Percentiles rank a stretch among this genome's conserved stretches.
phyloP scores from a whole-genome alignment of 2,888 invertebrate genomes.

The Lamellibrachia columna region DNA sequence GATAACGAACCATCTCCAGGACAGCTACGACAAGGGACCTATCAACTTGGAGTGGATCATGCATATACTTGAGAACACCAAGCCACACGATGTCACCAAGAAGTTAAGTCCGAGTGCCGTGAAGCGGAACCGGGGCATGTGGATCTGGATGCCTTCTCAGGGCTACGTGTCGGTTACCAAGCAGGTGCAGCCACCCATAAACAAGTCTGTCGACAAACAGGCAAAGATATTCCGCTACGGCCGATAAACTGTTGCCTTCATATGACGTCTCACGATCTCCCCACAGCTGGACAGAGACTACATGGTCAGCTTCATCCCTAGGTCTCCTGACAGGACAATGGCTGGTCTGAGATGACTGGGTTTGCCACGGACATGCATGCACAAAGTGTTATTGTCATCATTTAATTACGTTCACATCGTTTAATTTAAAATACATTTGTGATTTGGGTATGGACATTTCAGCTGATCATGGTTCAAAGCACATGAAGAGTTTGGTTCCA shows the following conservation, averaged over 20 bases:
- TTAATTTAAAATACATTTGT: background rate
- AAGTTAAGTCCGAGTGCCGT: background rate
- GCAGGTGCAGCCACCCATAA: slow-evolving; percentile 34
- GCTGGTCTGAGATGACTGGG: no score
- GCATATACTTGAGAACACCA: background rate
- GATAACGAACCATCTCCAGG: background rate
- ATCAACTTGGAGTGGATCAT: background rate
- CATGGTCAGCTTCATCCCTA: background rate
- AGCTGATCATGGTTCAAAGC: background rate
- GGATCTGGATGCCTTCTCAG: slow-evolving; percentile 64
- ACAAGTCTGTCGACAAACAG: background rate
- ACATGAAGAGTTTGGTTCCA: no score
- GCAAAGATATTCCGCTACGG: slow-evolving; percentile 12
- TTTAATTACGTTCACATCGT: background rate
- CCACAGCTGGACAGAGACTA: background rate
- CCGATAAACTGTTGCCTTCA: background rate
- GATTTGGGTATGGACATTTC: background rate
- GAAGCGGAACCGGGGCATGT: slow-evolving; percentile 47
- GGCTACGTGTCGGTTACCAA: slow-evolving; percentile 59
- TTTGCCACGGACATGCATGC: background rate
- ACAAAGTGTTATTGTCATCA: background rate
- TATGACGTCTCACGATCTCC: background rate
- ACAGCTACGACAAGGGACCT: background rate
- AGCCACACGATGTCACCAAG: background rate
- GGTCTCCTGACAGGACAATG: no score